Base-by-base conservation (phyloP, 2,888 invertebrate species). In the Criorhina ranunculi region DNA sequence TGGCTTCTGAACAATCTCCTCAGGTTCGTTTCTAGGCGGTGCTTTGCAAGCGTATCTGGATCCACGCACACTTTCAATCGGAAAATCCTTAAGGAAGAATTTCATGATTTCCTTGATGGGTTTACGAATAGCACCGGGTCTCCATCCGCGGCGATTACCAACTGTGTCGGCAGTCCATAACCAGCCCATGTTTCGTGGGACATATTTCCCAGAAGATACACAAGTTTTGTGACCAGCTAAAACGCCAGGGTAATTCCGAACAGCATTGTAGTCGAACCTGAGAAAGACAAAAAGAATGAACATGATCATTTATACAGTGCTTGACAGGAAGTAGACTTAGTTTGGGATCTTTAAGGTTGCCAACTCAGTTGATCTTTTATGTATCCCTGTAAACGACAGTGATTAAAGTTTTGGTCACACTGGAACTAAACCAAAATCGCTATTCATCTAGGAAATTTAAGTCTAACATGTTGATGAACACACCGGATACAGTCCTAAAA, bases 151-250 rank as follows among this genome's bases (percentile, higher is more conserved):
- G 0, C 87, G 82, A 29, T 87, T 64, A 2, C 88, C 89, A 12
- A 86, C 49, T 0, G 89, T 88, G 59, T 89, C 82, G 0, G 88
- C 80, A 7, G 89, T 94, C 95, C 95, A 95, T 31, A 94, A 89
- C 95, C 95, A 95, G 0, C 95, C 95, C 95, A 95, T 95, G 49
- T 93, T 90, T 0, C 92, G 90, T 0, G 95, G 95, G 0, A 95
- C 95, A 6, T 93, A 91, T 31, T 92, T 91, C 0, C 93, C 92
- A 0, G 93, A 92, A 29, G 91, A 89, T 1, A 93, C 89, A 88
- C 95, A 95, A 79, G 91, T 89, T 72, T 92, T 93, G 87, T 95
- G 95, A 0, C 94, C 94, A 51, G 93, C 90, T 11, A 92, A 91
- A 0, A 92, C 91, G 0, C 93, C 93, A 91, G 88, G 87, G 72